Base-by-base conservation (phyloP, 2,888 invertebrate species). In the Nasonovia ribisnigri region DNA sequence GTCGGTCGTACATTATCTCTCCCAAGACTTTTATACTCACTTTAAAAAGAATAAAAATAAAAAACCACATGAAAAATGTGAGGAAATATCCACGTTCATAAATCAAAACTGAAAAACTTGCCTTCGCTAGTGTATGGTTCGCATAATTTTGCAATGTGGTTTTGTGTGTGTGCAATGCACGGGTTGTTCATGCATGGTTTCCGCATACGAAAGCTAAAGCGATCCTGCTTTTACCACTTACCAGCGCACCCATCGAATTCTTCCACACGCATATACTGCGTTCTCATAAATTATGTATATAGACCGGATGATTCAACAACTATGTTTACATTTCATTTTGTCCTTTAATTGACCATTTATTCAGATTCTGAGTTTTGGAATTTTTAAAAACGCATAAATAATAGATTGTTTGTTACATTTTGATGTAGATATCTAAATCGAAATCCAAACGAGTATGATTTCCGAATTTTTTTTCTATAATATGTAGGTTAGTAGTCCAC, bases 71-170 rank as follows among this genome's bases (percentile, higher is more conserved):
- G 67, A 92, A 88, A 88, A 92, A 92, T 92, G 77, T 24, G 43
- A 42, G 51, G 42, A 88, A 92, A 92, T 88, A 88, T 88, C 29
- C 48, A 51, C 67, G 88, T 92, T 88, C 92, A 92, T 92, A 92
- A 92, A 92, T 92, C 92, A 92, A 88, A 88, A 54, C 67, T 20
- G 24, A 92, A 92, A 92, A 57, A 43, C 57, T 43, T n/a, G 29
- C 90, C 57, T 54, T 86, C n/a, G 46, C 42, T 51, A 48, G 90
- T 36, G 36, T 46, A 89, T n/a, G 77, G 77, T 36, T 36, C 36
- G 91, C 46, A 60, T 92, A 87, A 92, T 92, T 92, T 92, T 60
- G 60, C 86, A 46, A 60, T 46, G 86, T 36, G 67, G n/a, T n/a
- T 67, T 67, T 16, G 20, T 67, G 54, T 54, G 42, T 29, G 42